phyloP scores from a whole-genome alignment of 1,140 invertebrate species.

The Doryteuthis pealeii region DNA sequence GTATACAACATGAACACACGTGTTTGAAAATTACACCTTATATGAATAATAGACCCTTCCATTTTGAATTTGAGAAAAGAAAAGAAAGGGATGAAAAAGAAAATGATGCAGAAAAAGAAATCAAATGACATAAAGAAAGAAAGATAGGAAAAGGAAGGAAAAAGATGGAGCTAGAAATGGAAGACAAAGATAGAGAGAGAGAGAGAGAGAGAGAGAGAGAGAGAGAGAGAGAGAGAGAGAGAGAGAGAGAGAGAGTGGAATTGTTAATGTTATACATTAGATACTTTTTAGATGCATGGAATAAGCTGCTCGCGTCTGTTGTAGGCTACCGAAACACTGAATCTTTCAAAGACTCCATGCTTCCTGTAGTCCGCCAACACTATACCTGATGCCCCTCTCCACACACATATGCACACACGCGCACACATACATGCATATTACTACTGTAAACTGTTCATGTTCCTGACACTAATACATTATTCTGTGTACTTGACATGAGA shows the following conservation, averaged over 20 bases:
- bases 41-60: neutral
- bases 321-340: no score
- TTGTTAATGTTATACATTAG: no score
- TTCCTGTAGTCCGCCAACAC: no score
- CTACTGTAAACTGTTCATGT: no score
- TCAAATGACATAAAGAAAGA: neutral
- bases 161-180: constrained; percentile 3
- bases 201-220: constrained; percentile 19
- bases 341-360: no score
- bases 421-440: no score
- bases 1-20: neutral
- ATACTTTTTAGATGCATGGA: neutral
- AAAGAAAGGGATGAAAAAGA: constrained; percentile 1
- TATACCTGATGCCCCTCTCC: no score
- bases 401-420: no score
- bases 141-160: constrained; percentile 10
- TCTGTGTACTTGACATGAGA: neutral
- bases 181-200: constrained; percentile 15
- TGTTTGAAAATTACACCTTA: no score
- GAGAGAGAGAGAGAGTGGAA: no score
- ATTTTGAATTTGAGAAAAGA: neutral
- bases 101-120: constrained; percentile 5
- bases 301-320: no score
- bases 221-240: constrained; percentile 21
- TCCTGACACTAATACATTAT: no score